These are phyloP conservation scores for Propsilocerus akamusi DNA, from an alignment of 1,140 invertebrate genomes.

Conservation along the genomic window DNA sequence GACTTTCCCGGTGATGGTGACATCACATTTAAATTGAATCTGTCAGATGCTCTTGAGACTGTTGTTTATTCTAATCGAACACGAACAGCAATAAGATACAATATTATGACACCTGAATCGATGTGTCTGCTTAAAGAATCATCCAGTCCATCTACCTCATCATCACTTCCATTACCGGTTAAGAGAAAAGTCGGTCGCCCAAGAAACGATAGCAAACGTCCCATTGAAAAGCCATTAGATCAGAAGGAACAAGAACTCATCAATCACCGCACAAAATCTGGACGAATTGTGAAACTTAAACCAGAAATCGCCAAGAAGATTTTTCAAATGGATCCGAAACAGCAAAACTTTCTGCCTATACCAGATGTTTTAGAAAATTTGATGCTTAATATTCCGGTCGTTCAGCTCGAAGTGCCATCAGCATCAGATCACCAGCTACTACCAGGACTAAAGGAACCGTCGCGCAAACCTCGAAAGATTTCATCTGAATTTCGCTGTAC, in stretches of 20 bases:
- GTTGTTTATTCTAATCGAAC: not conserved
- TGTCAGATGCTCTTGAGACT: not conserved
- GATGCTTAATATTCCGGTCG: not conserved
- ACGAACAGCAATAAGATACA: not conserved
- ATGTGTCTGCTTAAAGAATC: not conserved
- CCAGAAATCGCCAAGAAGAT: not conserved
- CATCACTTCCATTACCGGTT: not conserved
- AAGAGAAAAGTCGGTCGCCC: not conserved
- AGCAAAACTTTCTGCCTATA: constrained; percentile 12
- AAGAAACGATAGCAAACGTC: not conserved
- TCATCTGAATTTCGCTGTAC: constrained; percentile 33
- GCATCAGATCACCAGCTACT: not conserved
- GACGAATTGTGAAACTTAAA: not conserved
- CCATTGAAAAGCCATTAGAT: not conserved
- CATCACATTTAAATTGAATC: not conserved
- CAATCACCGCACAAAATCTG: not conserved
- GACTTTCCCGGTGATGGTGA: not conserved
- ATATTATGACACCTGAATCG: not conserved
- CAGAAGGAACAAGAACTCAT: not conserved
- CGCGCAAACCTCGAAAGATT: constrained; percentile 28
- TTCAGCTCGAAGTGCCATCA: not conserved
- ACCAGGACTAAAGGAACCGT: constrained; percentile 19
- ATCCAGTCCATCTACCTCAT: not conserved
- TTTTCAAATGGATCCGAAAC: constrained; percentile 9
- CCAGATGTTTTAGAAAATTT: not conserved